Base-by-base conservation (phyloP, 1,140 invertebrate species). In the Metaphire vulgaris region DNA sequence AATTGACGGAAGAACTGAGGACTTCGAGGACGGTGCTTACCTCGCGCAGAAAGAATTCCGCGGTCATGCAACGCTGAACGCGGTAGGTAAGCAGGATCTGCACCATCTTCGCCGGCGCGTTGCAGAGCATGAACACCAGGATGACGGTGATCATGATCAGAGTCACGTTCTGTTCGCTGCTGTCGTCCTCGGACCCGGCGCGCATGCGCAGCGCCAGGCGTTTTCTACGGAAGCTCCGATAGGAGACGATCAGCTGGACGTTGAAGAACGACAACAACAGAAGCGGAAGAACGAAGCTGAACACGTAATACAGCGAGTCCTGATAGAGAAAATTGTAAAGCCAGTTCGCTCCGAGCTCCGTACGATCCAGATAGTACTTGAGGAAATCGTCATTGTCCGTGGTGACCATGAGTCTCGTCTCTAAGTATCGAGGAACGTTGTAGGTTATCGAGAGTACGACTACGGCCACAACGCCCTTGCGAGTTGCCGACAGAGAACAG, bases 101-200 rank as follows among this genome's bases (percentile, higher is more conserved):
- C 21, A 74, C 76, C 65, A 74, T 74, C 31, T 64, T 32, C 2
- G 71, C 71, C 2, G 76, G 72, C n/a, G 67, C 65, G 41, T 74
- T 77, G 72, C 76, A 77, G 66, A 74, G 28, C 28, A 74, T 34
- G 72, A 74, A 77, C 2, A 77, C 72, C 26, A 74, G 21, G 21
- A 77, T 29, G 21, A 74, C 76, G 72, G 69, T 34, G 72, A 77
- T 76, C 68, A 76, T 70, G 68, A 76, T 68, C 28, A 76, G 33
- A 6, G 71, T 77, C 71, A 77, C 67, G 65, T 77, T 74, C 28
- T 33, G 76, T 15, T 77, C 76, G 29, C 14, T 12, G 72, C 1
- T 28, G 34, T 28, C 31, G 31, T 29, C 72, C 32, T n/a, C 69
- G 16, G 26, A 29, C 6, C 67, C n/a, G 31, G n/a, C n/a, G 67